phyloP scores from a whole-genome alignment of 35 echinoderm and acorn worm species.

The Anneissia japonica region DNA sequence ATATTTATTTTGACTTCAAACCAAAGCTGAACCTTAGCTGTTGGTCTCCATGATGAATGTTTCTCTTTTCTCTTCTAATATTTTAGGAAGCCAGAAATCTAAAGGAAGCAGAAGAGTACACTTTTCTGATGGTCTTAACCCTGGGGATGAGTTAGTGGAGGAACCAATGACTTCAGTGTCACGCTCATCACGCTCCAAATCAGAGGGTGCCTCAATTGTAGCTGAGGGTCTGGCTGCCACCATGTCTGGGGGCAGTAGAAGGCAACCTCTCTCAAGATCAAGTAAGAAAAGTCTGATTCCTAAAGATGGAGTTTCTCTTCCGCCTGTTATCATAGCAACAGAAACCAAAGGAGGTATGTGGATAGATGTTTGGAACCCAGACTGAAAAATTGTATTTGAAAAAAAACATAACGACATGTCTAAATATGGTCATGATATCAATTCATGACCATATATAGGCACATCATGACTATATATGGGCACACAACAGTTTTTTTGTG shows the following conservation, averaged over 20 bases:
- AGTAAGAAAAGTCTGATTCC: slow-evolving; percentile 73
- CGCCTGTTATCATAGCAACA: slow-evolving; percentile 62
- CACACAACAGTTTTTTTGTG: no score
- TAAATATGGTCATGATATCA: no score
- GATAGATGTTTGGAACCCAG: no score
- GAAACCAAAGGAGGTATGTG: slow-evolving; percentile 65
- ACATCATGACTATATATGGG: no score
- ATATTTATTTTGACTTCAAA: no score
- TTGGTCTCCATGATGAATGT: no score
- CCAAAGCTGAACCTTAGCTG: no score
- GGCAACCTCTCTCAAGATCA: slow-evolving; percentile 29
- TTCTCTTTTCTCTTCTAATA: neutral
- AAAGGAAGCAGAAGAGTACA: slow-evolving; percentile 68
- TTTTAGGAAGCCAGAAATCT: slow-evolving; percentile 57
- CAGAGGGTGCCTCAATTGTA: slow-evolving; percentile 3
- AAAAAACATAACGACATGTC: no score
- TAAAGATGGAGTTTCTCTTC: slow-evolving; percentile 60
- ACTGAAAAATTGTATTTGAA: no score
- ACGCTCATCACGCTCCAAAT: neutral
- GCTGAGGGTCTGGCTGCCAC: neutral
- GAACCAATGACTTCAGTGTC: neutral
- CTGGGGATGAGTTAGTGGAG: slow-evolving; percentile 58
- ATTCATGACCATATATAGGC: no score
- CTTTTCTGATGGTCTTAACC: slow-evolving; percentile 82
- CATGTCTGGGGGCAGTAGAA: slow-evolving; percentile 7